Conservation (phyloP, 2,888 invertebrate genomes). For the Thymelicus sylvestris region DNA sequence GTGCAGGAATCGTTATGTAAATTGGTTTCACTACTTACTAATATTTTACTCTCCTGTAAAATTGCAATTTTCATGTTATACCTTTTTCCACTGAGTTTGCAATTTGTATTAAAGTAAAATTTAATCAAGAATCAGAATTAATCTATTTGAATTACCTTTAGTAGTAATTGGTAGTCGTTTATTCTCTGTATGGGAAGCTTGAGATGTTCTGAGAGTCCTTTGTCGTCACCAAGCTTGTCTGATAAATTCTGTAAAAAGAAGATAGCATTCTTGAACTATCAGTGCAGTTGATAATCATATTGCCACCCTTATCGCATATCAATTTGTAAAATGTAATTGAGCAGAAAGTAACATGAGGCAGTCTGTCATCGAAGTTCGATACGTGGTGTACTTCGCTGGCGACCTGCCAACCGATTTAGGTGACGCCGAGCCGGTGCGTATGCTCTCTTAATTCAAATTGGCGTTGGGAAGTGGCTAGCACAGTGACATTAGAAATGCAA, state of each 20-base stretch:
- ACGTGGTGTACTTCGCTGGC: conserved; percentile 12
- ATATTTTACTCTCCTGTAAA: too few relatives aligned
- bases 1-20: too few relatives aligned
- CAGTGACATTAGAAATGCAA: conserved; percentile 34
- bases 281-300: too few relatives aligned
- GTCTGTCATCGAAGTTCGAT: conserved; percentile 30
- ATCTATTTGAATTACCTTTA: conserved; percentile 87
- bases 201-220: conserved; percentile 94
- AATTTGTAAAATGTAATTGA: conserved; percentile 28
- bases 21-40: too few relatives aligned
- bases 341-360: conserved; percentile 26
- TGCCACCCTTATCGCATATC: background rate
- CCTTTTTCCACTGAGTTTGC: too few relatives aligned
- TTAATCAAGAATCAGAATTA: too few relatives aligned
- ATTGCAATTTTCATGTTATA: too few relatives aligned
- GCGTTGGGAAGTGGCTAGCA: conserved; percentile 26
- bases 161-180: conserved; percentile 97
- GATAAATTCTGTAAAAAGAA: conserved; percentile 88
- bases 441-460: conserved; percentile 33
- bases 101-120: too few relatives aligned
- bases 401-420: conserved; percentile 27
- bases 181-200: conserved; percentile 97
- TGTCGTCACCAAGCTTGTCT: conserved; percentile 94
- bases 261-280: too few relatives aligned
- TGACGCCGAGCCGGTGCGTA: conserved; percentile 15